Evolutionary conservation across 2,888 invertebrate genomes (phyloP).

Genomic region (Smittia sp.): DNA sequence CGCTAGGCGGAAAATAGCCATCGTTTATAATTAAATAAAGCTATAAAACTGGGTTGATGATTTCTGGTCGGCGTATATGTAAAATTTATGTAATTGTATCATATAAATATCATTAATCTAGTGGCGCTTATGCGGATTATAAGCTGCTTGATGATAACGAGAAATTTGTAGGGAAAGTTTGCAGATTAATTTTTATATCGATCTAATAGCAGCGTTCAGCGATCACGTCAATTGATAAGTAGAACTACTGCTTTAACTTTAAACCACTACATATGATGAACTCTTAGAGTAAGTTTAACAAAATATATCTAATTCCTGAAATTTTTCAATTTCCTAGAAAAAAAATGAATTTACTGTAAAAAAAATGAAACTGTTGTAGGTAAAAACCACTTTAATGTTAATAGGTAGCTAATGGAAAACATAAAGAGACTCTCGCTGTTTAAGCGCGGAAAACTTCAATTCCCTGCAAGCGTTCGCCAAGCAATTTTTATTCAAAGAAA

Average conservation of each 20-base stretch:
- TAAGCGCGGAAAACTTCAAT: too few relatives aligned
- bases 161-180: not conserved
- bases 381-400: constrained; percentile 24
- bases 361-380: not conserved
- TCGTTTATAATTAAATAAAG: not conserved
- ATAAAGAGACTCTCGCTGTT: too few relatives aligned
- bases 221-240: too few relatives aligned
- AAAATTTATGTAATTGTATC: not conserved
- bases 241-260: not conserved
- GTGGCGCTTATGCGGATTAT: not conserved
- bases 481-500: too few relatives aligned
- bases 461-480: too few relatives aligned
- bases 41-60: not conserved
- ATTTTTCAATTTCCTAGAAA: not conserved
- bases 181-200: too few relatives aligned
- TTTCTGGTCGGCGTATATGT: not conserved
- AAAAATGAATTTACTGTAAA: constrained; percentile 4
- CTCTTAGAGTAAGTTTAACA: not conserved
- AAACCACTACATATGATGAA: not conserved
- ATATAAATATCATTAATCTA: not conserved
- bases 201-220: too few relatives aligned
- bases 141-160: not conserved
- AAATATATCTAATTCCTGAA: not conserved
- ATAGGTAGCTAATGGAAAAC: constrained; percentile 31
- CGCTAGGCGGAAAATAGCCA: not conserved